Evolutionary conservation across 2,888 invertebrate species (phyloP), one percentile per base, ranked within the genome.

Genomic region (Yponomeuta plumbellus): DNA sequence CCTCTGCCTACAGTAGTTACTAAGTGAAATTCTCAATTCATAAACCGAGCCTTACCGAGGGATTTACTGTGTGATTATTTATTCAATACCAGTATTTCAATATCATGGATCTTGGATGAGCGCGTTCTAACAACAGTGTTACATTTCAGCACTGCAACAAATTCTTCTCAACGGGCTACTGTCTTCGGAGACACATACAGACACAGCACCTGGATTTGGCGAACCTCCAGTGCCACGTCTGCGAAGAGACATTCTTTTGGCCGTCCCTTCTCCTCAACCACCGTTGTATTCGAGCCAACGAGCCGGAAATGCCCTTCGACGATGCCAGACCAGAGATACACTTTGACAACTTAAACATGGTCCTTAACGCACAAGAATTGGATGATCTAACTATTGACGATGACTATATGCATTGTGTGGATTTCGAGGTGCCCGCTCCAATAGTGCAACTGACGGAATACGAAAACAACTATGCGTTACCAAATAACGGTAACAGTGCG

Each of bases 401-500:
- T 57, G 80, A 85, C 67, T 85, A 84, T 64, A 74, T 81, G 73
- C 76, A 80, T 56, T 68, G 74, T 0, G 70, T 85, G 0, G 87
- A 88, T 67, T 88, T 86, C 75, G 88, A 88, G 22, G 85, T 89
- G 67, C 88, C 89, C 0, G 83, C 81, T 0, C 88, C 89, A 0
- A 76, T 86, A 0, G 86, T 85, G 0, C 77, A 86, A 66, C 66
- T 88, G 21, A 78, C 75, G 0, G 88, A 88, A 65, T 80, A 73
- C 67, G 78, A 80, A 0, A 72, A 72, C 11, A 23, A 1, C 13
- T 52, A 59, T 59, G 59, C 11, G 11, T 1, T 17, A 22, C 23
- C 59, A 6, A 22, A 21, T 21, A 59, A 22, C 13, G 59, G 11
- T 6, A 52, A 52, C 8, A 17, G 17, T 52, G 17, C 17, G 1